A percentile compares a stretch with the other conserved stretches of the same genome.
Evolutionary conservation across 1,140 invertebrate genomes (phyloP).

Genomic region (Protaetia brevitarsis): DNA sequence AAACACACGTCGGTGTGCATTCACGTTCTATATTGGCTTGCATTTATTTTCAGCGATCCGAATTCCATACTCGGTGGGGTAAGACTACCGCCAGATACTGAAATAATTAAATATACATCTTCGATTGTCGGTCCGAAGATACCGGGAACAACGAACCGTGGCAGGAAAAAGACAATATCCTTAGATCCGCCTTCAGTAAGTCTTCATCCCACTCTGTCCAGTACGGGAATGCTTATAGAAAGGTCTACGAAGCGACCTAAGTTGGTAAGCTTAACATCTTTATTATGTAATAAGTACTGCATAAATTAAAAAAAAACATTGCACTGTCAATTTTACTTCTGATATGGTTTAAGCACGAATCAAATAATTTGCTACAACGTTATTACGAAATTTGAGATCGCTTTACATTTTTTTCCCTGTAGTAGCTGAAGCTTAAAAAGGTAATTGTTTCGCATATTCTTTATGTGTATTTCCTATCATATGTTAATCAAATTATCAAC

Average conservation of each 20-base stretch:
- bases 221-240: slow-evolving; percentile 50
- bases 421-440: too few species aligned
- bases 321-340: too few species aligned
- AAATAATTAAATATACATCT: slow-evolving; percentile 85
- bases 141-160: slow-evolving; percentile 75
- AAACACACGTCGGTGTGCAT: too few species aligned
- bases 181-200: slow-evolving; percentile 75
- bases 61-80: slow-evolving; percentile 76
- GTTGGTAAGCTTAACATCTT: slow-evolving; percentile 34
- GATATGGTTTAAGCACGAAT: too few species aligned
- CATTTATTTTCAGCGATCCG: slow-evolving; percentile 60
- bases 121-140: slow-evolving; percentile 79
- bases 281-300: too few species aligned
- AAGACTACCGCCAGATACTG: slow-evolving; percentile 79
- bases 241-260: slow-evolving; percentile 54
- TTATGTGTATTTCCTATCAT: not conserved
- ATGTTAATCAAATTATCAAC: slow-evolving; percentile 17
- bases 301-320: too few species aligned
- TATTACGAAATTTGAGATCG: too few species aligned
- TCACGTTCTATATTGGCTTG: too few species aligned
- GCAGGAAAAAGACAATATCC: slow-evolving; percentile 82
- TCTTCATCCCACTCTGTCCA: slow-evolving; percentile 52
- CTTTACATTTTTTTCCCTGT: too few species aligned
- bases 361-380: too few species aligned
- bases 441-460: not conserved